Conservation (phyloP, 2,888 invertebrate species). For the Heliconius ethilla region DNA sequence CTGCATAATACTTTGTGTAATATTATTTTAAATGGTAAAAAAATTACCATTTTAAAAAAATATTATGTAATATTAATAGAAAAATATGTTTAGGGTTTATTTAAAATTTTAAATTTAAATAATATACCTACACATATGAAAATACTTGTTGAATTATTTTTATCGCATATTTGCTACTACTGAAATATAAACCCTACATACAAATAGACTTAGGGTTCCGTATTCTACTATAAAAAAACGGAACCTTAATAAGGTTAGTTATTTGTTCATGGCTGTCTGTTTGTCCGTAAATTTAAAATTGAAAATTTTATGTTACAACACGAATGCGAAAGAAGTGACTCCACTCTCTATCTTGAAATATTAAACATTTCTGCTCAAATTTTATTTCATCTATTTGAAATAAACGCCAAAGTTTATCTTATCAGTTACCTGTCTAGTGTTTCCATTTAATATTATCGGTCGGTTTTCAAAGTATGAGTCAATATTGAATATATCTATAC, state of each 20-base stretch:
- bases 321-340: neutral
- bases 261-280: too few species aligned
- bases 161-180: too few species aligned
- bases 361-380: neutral
- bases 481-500: slow-evolving; percentile 1
- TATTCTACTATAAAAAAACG: too few species aligned
- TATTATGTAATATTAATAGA: neutral
- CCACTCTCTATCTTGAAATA: neutral
- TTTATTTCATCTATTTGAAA: neutral
- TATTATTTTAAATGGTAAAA: neutral
- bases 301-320: too few species aligned
- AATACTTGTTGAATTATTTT: too few species aligned
- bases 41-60: too few species aligned
- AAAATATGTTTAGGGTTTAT: neutral
- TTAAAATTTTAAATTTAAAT: neutral
- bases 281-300: too few species aligned
- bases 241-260: too few species aligned
- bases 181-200: too few species aligned
- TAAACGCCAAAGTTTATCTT: slow-evolving; percentile 17
- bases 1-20: too few species aligned
- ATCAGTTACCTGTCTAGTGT: slow-evolving; percentile 18
- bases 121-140: too few species aligned
- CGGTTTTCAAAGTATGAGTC: neutral
- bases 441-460: slow-evolving; percentile 14
- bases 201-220: too few species aligned